Evolutionary conservation across 2,888 invertebrate species (phyloP).

Genomic region (Muschampia staudingeri): DNA sequence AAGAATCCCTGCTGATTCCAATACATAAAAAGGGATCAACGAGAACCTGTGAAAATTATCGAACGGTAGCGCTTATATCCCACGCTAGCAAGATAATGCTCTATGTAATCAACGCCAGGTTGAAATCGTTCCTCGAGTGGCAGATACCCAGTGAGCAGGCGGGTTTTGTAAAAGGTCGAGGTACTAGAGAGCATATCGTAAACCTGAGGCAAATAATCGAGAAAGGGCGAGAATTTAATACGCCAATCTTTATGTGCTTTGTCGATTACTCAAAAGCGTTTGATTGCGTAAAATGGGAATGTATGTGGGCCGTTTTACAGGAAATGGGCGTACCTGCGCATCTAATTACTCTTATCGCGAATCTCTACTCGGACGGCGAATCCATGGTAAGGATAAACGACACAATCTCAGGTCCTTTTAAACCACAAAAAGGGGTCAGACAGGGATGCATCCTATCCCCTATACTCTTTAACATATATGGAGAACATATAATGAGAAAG

Average conservation of each 20-base stretch:
- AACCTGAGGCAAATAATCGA: background rate
- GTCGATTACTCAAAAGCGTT: conserved; percentile 29
- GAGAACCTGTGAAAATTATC: background rate
- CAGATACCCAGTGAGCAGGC: background rate
- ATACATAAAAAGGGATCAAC: conserved; percentile 1
- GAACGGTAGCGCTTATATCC: background rate
- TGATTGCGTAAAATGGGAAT: conserved; percentile 27
- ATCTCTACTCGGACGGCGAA: conserved; percentile 3
- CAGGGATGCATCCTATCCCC: conserved; percentile 19
- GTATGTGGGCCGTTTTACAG: conserved; percentile 9
- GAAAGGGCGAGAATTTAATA: background rate
- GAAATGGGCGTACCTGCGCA: conserved; percentile 7
- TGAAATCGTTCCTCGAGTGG: background rate
- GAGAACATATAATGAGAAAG: conserved; percentile 35
- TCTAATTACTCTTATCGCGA: background rate
- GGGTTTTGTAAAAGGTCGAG: background rate
- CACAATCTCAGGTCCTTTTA: conserved; percentile 10
- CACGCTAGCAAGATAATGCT: conserved; percentile 4
- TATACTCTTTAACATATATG: conserved; percentile 25
- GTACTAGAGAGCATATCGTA: background rate
- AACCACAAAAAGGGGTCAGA: background rate
- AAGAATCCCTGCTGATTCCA: background rate
- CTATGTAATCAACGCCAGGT: background rate
- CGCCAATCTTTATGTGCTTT: background rate
- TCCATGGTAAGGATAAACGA: background rate